Conservation (phyloP, 2,797 vertebrate genomes). For the Nannoperca obscura region DNA sequence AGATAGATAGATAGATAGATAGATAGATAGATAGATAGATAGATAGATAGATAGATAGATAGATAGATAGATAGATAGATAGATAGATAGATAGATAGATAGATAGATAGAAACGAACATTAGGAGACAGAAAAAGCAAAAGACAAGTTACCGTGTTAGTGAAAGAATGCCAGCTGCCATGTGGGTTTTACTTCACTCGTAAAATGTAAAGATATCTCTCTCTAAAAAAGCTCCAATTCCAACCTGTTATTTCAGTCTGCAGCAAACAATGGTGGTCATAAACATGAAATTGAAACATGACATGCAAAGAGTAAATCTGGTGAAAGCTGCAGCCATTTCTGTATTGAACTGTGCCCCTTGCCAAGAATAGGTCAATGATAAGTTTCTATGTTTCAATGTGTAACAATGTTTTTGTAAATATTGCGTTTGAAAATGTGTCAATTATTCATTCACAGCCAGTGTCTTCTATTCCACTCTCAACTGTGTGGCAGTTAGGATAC, state of each 20-base stretch:
- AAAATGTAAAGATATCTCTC: slow-evolving; percentile 81
- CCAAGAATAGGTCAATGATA: slow-evolving; percentile 31
- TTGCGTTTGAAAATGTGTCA: slow-evolving; percentile 20
- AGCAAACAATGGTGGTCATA: slow-evolving; percentile 48
- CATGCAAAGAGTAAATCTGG: slow-evolving; percentile 32
- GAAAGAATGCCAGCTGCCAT: slow-evolving; percentile 48
- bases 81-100: background rate
- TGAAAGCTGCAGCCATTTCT: slow-evolving; percentile 28
- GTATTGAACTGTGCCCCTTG: slow-evolving; percentile 31
- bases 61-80: background rate
- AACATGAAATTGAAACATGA: slow-evolving; percentile 54
- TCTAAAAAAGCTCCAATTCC: slow-evolving; percentile 41
- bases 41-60: no score
- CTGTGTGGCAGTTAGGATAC: slow-evolving; percentile 68
- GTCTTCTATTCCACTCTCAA: slow-evolving; percentile 68
- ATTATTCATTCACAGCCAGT: slow-evolving; percentile 40
- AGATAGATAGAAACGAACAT: background rate
- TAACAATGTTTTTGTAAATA: background rate
- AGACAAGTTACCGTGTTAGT: slow-evolving; percentile 3
- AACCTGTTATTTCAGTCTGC: slow-evolving; percentile 73
- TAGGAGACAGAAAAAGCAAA: background rate
- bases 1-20: no score
- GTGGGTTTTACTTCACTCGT: slow-evolving; percentile 62
- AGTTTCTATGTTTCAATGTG: slow-evolving; percentile 16
- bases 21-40: no score